A percentile compares a stretch with the other conserved stretches of the same genome.
Evolutionary conservation across 2,888 invertebrate species (phyloP).

Genomic region (Chalcis sispes): DNA sequence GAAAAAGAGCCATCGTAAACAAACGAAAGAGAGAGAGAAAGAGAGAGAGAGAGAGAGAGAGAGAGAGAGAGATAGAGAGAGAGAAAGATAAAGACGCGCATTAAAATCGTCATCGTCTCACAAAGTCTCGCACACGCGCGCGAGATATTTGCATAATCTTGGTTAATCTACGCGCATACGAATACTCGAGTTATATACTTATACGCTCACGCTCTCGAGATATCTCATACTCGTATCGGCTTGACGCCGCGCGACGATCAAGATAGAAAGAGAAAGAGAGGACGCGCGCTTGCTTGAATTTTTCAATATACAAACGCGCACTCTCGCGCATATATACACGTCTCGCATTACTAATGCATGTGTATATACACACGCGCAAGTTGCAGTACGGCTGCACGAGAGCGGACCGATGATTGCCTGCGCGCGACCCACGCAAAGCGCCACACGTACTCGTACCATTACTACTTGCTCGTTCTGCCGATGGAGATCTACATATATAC

Average conservation of each 20-base stretch:
- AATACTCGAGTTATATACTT: not conserved
- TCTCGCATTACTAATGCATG: too few relatives aligned
- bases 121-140: not conserved
- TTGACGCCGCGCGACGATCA: conserved; percentile 2
- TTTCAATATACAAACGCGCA: not conserved
- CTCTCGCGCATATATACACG: not conserved
- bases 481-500: not conserved
- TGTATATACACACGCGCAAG: not conserved
- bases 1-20: too few relatives aligned
- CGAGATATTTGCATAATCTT: not conserved
- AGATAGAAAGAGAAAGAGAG: not conserved
- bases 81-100: too few relatives aligned
- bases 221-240: conserved; percentile 1
- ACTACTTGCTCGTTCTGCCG: not conserved
- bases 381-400: conserved; percentile 6
- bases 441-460: not conserved
- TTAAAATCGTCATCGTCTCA: too few relatives aligned
- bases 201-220: not conserved
- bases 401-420: not conserved
- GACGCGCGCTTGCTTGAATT: not conserved
- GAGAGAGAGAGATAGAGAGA: too few relatives aligned
- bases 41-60: too few relatives aligned
- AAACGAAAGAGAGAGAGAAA: too few relatives aligned
- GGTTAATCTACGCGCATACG: conserved; percentile 3
- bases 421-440: not conserved